phyloP scores from a whole-genome alignment of 30 jellyfish, hydroid and myxozoan species.

The Pelagia noctiluca region DNA sequence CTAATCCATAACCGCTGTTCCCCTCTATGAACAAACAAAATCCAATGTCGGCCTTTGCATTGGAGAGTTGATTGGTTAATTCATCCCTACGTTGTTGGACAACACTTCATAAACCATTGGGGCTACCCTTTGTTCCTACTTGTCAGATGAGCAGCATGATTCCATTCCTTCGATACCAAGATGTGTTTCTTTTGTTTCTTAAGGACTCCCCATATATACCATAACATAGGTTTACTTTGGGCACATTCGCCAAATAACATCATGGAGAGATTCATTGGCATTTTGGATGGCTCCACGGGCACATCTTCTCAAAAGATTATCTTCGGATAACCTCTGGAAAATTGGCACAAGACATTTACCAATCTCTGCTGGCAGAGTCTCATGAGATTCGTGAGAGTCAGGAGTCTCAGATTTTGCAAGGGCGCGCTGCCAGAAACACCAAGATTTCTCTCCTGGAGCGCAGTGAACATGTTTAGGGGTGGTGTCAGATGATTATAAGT shows the following conservation, averaged over 20 bases:
- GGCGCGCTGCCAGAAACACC: slow-evolving; percentile 69
- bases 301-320: slow-evolving; percentile 22
- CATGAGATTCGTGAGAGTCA: slow-evolving; percentile 36
- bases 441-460: slow-evolving; percentile 57
- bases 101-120: too few species aligned
- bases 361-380: slow-evolving; percentile 22
- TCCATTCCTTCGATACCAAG: too few species aligned
- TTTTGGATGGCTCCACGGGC: slow-evolving; percentile 19
- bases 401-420: slow-evolving; percentile 15
- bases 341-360: slow-evolving; percentile 40
- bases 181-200: too few species aligned
- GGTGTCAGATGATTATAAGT: slow-evolving; percentile 14
- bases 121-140: too few species aligned
- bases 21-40: neutral
- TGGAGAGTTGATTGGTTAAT: too few species aligned
- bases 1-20: neutral
- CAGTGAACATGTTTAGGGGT: slow-evolving; percentile 48
- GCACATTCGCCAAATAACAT: too few species aligned
- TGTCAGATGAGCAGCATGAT: too few species aligned
- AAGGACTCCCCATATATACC: too few species aligned
- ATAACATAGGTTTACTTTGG: too few species aligned
- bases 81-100: too few species aligned
- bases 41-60: too few species aligned
- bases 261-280: slow-evolving; percentile 27
- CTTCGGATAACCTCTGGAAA: slow-evolving; percentile 43